phyloP scores from a whole-genome alignment of 2,797 vertebrate species.

The Cossypha heuglini region DNA sequence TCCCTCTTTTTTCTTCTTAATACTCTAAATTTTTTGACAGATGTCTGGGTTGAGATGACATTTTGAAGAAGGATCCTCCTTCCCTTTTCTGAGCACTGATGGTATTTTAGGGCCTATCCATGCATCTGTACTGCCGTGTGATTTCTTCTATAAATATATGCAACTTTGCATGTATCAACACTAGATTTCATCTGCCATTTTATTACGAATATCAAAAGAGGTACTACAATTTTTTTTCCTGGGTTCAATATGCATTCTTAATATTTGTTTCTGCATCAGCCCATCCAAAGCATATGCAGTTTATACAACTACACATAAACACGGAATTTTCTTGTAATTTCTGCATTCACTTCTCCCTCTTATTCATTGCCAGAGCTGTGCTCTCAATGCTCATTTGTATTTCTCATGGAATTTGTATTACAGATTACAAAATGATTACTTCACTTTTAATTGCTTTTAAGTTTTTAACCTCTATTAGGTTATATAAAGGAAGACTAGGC shows the following conservation, averaged over 20 bases:
- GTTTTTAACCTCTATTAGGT: not conserved
- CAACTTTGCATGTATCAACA: not conserved
- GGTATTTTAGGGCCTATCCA: not conserved
- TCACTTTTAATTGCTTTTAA: not conserved
- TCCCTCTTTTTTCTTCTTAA: not conserved
- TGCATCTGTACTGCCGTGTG: not conserved
- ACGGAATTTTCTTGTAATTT: not conserved
- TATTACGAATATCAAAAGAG: not conserved
- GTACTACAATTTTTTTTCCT: not conserved
- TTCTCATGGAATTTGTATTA: not conserved
- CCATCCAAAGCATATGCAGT: not conserved
- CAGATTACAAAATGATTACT: not conserved
- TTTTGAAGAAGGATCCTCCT: not conserved
- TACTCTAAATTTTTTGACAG: not conserved
- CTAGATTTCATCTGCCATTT: not conserved
- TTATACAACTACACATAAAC: not conserved
- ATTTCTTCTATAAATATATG: not conserved
- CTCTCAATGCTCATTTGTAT: not conserved
- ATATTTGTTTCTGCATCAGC: not conserved
- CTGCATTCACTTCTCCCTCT: not conserved
- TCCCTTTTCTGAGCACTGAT: not conserved
- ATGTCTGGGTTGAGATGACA: not conserved
- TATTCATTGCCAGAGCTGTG: not conserved
- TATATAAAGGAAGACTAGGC: not conserved
- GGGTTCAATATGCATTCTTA: not conserved